phyloP scores from a whole-genome alignment of 2,113 vertebrate species.

The Macquaria australasica region DNA sequence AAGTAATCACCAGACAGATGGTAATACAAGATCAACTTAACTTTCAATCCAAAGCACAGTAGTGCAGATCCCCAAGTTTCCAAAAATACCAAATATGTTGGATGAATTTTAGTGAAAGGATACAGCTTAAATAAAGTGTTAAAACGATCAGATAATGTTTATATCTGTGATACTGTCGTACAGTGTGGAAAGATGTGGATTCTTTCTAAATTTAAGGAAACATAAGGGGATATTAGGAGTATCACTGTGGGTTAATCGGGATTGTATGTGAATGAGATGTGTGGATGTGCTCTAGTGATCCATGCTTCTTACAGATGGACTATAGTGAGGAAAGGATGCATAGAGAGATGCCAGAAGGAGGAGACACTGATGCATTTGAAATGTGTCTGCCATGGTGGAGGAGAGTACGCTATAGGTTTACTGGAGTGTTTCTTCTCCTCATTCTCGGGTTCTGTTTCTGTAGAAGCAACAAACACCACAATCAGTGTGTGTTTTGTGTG shows the following conservation, averaged over 20 bases:
- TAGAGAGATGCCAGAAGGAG: constrained; percentile 22
- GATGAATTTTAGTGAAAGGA: too few relatives aligned
- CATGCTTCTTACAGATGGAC: constrained; percentile 49
- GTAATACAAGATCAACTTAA: constrained; percentile 12
- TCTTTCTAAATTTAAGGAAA: neutral
- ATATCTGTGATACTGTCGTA: neutral
- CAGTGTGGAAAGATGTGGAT: neutral
- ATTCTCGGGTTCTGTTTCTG: constrained; percentile 34
- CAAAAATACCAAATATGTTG: neutral
- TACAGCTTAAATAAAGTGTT: neutral
- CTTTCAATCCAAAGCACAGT: constrained; percentile 22
- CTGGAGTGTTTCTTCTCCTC: constrained; percentile 12
- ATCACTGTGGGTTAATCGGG: constrained; percentile 4
- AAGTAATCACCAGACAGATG: constrained; percentile 37
- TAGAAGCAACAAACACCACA: constrained; percentile 14
- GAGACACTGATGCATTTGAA: constrained; percentile 34
- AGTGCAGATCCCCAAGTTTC: neutral
- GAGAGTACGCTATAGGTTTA: neutral
- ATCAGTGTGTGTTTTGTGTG: constrained; percentile 14
- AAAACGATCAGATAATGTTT: neutral
- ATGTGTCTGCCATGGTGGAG: neutral
- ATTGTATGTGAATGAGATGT: constrained; percentile 9
- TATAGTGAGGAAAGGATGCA: constrained; percentile 26
- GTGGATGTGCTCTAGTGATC: neutral
- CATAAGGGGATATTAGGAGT: neutral